Evolutionary conservation across 2,113 vertebrate species (phyloP).

Genomic region (Acanthochromis polyacanthus): DNA sequence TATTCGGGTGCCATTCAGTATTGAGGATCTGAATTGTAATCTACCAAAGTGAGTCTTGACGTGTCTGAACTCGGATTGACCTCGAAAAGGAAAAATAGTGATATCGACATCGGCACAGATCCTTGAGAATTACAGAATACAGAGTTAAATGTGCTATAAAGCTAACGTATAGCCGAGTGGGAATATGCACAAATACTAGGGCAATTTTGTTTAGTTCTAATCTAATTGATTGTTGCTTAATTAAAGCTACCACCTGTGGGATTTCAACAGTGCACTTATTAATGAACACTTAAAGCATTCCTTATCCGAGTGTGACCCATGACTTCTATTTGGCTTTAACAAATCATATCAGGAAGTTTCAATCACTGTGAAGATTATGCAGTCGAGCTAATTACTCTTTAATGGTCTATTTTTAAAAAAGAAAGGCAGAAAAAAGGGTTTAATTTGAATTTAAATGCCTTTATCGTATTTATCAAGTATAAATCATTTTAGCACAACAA

Average conservation of each 20-base stretch:
- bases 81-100: background rate
- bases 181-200: background rate
- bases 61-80: background rate
- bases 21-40: background rate
- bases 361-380: background rate
- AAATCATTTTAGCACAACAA: too few relatives aligned
- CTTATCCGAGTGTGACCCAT: conserved; percentile 1
- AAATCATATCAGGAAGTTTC: background rate
- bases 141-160: background rate
- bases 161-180: background rate
- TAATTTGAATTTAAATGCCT: too few relatives aligned
- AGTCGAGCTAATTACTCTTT: too few relatives aligned
- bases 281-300: background rate
- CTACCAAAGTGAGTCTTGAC: background rate
- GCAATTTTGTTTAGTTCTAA: background rate
- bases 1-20: background rate
- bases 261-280: conserved; percentile 12
- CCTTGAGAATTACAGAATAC: background rate
- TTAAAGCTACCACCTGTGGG: background rate
- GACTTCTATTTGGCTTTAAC: background rate
- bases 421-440: too few relatives aligned
- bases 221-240: conserved; percentile 29
- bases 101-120: background rate
- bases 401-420: too few relatives aligned
- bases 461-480: too few relatives aligned